Percentiles rank a stretch among this genome's conserved stretches.
These are phyloP conservation scores for Ceraclea dissimilis DNA, from an alignment of 2,888 invertebrate species.

Conservation along the genomic window DNA sequence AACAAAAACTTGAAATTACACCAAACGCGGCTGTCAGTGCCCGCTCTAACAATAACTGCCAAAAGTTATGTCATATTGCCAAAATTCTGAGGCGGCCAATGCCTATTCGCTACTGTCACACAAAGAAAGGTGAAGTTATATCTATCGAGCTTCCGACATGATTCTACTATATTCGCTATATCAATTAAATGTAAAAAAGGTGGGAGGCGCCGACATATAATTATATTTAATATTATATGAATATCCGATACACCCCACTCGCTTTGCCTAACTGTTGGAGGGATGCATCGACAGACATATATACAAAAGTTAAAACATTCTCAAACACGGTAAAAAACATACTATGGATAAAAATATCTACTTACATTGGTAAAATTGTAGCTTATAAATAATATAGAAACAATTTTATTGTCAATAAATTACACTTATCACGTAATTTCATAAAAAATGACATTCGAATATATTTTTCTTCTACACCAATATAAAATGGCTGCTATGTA, in stretches of 20 bases:
- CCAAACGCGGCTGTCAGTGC: background rate
- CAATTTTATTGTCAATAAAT: conserved; percentile 13
- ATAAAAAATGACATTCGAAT: conserved; percentile 51
- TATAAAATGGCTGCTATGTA: conserved; percentile 53
- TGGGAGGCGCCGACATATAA: conserved; percentile 20
- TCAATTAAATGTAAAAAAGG: conserved; percentile 16
- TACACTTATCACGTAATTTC: conserved; percentile 19
- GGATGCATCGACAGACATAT: conserved; percentile 20
- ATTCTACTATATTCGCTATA: conserved; percentile 5
- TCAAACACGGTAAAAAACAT: conserved; percentile 8
- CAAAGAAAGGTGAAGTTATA: background rate
- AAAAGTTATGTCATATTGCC: conserved; percentile 26
- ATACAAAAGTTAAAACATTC: conserved; percentile 13
- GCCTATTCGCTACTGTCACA: background rate
- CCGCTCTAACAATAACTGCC: conserved; percentile 23
- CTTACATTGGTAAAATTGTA: conserved; percentile 21
- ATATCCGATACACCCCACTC: conserved; percentile 21
- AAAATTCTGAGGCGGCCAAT: conserved; percentile 1
- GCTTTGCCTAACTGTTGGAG: conserved; percentile 19
- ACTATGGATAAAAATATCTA: conserved; percentile 8
- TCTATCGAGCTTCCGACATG: background rate
- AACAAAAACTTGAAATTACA: background rate
- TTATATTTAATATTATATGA: conserved; percentile 14
- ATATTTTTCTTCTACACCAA: conserved; percentile 50
- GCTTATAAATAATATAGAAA: conserved; percentile 11